Evolutionary conservation across 2,888 invertebrate genomes (phyloP).

Genomic region (Gymnocheta viridis): DNA sequence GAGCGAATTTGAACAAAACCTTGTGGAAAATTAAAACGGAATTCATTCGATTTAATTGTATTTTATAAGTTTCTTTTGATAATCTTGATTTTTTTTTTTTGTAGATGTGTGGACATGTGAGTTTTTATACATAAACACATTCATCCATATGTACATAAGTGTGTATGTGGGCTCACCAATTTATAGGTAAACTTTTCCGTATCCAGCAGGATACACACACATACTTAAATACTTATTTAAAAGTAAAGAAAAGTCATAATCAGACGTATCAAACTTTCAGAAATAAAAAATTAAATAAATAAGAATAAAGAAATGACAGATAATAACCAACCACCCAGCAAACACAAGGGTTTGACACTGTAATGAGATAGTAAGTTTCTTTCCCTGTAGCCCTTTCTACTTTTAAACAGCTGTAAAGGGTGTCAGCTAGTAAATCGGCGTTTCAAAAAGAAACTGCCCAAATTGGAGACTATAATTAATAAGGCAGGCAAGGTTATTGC

Average conservation of each 20-base stretch:
- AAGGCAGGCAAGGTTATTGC: no score
- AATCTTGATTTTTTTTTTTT: slow-evolving; percentile 2
- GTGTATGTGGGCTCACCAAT: not conserved
- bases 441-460: no score
- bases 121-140: not conserved
- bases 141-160: not conserved
- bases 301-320: slow-evolving; percentile 25
- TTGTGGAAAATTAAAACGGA: slow-evolving; percentile 53
- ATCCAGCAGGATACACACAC: not conserved
- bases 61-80: slow-evolving; percentile 45
- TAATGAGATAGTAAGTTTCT: no score
- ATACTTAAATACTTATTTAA: not conserved
- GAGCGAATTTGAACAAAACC: slow-evolving; percentile 27
- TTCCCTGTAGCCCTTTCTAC: no score
- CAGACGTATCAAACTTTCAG: slow-evolving; percentile 14
- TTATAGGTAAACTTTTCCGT: slow-evolving; percentile 5
- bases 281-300: slow-evolving; percentile 31
- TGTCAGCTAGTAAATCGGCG: no score
- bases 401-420: no score
- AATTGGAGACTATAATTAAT: no score
- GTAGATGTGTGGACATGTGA: not conserved
- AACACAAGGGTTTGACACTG: not conserved
- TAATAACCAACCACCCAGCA: slow-evolving; percentile 46
- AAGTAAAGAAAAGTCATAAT: slow-evolving; percentile 32
- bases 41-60: slow-evolving; percentile 59